These are phyloP conservation scores for Pelusios castaneus DNA, from an alignment of 2,113 vertebrate species.

Conservation along the genomic window DNA sequence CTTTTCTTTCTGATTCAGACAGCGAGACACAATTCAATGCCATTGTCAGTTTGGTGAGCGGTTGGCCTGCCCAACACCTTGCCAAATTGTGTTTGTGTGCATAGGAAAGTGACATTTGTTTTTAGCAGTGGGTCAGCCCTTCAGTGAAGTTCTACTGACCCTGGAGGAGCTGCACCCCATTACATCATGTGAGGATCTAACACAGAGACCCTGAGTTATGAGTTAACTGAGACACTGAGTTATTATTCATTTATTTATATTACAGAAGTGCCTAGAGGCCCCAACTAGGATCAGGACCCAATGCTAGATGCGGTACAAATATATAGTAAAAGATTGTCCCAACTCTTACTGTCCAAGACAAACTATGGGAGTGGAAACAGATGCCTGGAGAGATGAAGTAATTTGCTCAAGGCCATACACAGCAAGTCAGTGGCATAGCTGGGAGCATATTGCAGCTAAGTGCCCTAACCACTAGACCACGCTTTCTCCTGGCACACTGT, in stretches of 20 bases:
- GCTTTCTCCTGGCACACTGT: neutral
- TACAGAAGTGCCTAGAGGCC: neutral
- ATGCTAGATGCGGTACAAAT: neutral
- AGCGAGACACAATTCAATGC: neutral
- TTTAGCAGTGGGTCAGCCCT: neutral
- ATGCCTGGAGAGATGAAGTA: neutral
- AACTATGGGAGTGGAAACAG: neutral
- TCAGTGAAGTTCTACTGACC: too few relatives aligned
- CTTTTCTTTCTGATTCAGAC: neutral
- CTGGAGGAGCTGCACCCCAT: too few relatives aligned
- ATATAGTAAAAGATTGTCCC: neutral
- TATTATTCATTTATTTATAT: neutral
- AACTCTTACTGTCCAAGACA: too few relatives aligned
- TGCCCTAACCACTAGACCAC: rapidly evolving
- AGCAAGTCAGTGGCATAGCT: neutral
- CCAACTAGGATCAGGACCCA: neutral
- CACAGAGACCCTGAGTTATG: too few relatives aligned
- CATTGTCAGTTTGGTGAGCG: neutral
- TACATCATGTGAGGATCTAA: too few relatives aligned
- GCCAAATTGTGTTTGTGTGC: too few relatives aligned
- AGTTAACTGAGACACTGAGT: neutral
- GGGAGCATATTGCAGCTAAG: neutral
- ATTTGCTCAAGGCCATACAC: neutral
- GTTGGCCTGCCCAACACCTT: too few relatives aligned
- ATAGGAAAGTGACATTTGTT: neutral